These are phyloP conservation scores for Leptoteleia sp. DNA, from an alignment of 1,140 invertebrate species.

Conservation along the genomic window DNA sequence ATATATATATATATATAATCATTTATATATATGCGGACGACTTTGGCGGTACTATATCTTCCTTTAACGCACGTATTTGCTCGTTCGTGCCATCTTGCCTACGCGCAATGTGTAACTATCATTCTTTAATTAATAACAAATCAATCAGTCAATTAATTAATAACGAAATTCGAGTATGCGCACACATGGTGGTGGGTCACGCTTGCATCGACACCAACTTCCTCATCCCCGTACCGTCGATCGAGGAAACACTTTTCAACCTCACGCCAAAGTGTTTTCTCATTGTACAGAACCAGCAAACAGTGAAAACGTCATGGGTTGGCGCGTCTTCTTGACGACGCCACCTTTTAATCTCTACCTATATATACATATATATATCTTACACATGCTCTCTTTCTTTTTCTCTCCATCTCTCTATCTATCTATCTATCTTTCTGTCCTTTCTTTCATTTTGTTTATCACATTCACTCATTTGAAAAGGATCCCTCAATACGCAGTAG, in stretches of 20 bases:
- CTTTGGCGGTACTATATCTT: constrained; percentile 42
- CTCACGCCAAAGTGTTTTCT: constrained; percentile 24
- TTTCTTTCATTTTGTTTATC: constrained; percentile 33
- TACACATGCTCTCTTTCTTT: constrained; percentile 13
- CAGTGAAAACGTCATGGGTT: neutral
- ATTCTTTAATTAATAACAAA: constrained; percentile 68
- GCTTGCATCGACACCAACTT: constrained; percentile 71
- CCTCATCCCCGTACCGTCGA: constrained; percentile 43
- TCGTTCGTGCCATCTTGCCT: constrained; percentile 64
- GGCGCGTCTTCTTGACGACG: constrained; percentile 7
- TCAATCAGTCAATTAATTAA: constrained; percentile 51
- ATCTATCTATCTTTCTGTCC: neutral
- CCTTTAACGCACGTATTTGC: constrained; percentile 62
- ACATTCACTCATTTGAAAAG: constrained; percentile 12
- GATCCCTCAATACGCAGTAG: constrained; percentile 26
- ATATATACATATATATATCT: neutral
- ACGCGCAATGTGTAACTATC: constrained; percentile 65
- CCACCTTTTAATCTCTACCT: neutral
- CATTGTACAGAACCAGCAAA: constrained; percentile 25
- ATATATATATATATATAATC: constrained; percentile 3
- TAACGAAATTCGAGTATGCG: constrained; percentile 66
- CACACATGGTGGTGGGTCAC: constrained; percentile 78
- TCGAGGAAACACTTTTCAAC: constrained; percentile 18
- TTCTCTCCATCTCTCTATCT: neutral
- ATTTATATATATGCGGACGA: constrained; percentile 14